phyloP scores from a whole-genome alignment of 2,888 invertebrate species.

The Galerucella nymphaeae region DNA sequence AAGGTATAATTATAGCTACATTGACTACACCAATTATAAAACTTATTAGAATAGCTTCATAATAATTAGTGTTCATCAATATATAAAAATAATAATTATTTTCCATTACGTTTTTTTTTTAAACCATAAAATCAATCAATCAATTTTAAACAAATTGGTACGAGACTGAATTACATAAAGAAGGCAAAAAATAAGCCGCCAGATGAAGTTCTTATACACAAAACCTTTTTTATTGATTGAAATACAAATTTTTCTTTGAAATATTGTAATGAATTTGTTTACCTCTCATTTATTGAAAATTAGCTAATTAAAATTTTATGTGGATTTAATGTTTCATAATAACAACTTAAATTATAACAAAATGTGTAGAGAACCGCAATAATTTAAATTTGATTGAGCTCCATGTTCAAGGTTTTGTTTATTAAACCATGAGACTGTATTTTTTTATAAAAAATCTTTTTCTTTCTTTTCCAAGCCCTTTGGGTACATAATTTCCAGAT shows the following conservation, averaged over 20 bases:
- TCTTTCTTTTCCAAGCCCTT: too few relatives aligned
- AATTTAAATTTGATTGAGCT: background rate
- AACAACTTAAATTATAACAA: background rate
- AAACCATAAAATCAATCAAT: background rate
- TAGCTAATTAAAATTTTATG: background rate
- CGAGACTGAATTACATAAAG: too few relatives aligned
- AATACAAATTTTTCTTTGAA: too few relatives aligned
- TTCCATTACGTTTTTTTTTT: background rate
- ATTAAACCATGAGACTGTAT: background rate
- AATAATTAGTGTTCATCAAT: background rate
- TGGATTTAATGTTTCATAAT: slow-evolving; percentile 3
- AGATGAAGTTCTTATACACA: too few relatives aligned
- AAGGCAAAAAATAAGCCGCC: too few relatives aligned
- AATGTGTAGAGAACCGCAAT: background rate
- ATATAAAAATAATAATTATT: background rate
- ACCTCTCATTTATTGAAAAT: background rate
- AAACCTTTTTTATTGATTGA: too few relatives aligned
- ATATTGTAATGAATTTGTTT: background rate
- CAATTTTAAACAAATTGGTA: background rate
- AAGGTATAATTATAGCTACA: background rate
- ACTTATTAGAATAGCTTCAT: background rate
- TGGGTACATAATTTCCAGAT: too few relatives aligned
- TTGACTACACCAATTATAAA: background rate
- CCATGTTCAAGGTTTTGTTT: background rate
- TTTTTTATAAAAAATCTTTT: background rate